Conservation (phyloP, 2,797 vertebrate species). For the Gymnopithys bicolor region DNA sequence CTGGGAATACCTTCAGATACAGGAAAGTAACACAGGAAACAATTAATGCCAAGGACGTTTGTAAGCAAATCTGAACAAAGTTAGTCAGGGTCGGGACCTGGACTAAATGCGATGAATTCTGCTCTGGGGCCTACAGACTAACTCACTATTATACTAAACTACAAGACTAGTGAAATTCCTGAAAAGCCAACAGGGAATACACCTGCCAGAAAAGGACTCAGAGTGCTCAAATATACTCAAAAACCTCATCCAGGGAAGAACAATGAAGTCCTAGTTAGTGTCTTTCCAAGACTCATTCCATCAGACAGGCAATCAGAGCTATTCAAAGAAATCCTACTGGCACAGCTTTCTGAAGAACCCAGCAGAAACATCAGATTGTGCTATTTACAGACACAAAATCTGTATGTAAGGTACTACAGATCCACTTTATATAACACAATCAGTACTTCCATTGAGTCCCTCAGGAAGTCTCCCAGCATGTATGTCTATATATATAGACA, state of each 20-base stretch:
- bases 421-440: not conserved
- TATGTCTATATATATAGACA: not conserved
- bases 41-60: not conserved
- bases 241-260: not conserved
- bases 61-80: not conserved
- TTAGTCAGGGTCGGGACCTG: not conserved
- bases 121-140: not conserved
- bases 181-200: not conserved
- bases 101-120: not conserved
- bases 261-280: not conserved
- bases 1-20: not conserved
- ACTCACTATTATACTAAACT: not conserved
- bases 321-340: not conserved
- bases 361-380: not conserved
- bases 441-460: not conserved
- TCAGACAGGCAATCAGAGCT: not conserved
- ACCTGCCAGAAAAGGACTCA: not conserved
- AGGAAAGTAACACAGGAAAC: not conserved
- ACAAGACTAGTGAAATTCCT: not conserved
- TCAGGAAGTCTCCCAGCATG: not conserved
- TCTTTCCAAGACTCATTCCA: not conserved
- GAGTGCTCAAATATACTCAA: not conserved
- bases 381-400: not conserved
- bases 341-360: not conserved
- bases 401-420: not conserved